Conservation (phyloP, 2,797 vertebrate genomes). For the Scyliorhinus canicula region DNA sequence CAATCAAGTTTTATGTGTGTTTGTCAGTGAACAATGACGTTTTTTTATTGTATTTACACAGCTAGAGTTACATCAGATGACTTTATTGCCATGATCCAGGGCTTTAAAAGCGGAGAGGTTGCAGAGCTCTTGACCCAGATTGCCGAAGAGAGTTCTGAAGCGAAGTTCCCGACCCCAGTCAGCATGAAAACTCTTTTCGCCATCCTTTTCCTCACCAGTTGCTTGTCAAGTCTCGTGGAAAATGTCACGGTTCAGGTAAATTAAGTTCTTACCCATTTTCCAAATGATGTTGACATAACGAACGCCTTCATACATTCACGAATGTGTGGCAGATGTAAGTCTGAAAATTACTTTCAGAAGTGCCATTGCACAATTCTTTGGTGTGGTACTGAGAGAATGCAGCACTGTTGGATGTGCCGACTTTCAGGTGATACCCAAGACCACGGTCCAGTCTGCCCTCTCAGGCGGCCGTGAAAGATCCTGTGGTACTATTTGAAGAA, state of each 20-base stretch:
- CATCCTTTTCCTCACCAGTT: background rate
- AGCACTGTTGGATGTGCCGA: background rate
- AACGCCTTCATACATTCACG: background rate
- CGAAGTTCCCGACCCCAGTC: background rate
- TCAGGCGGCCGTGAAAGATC: background rate
- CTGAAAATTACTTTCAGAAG: background rate
- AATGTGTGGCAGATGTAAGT: background rate
- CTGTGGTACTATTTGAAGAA: background rate
- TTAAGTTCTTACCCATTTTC: background rate
- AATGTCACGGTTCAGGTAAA: background rate
- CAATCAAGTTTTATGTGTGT: background rate
- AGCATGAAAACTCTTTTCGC: background rate
- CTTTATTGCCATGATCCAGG: background rate
- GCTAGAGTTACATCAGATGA: background rate
- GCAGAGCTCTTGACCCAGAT: background rate
- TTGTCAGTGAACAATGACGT: background rate
- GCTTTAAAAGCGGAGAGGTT: background rate
- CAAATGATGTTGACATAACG: no score
- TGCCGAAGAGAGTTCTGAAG: background rate
- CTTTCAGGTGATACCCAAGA: background rate
- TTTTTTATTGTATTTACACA: background rate
- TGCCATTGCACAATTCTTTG: background rate
- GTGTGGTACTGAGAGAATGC: background rate
- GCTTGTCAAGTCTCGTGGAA: background rate
- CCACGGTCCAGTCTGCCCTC: background rate